Percentiles rank a stretch among this genome's conserved stretches.
Conservation (phyloP, 1,140 invertebrate genomes). For the Manduca sexta region DNA sequence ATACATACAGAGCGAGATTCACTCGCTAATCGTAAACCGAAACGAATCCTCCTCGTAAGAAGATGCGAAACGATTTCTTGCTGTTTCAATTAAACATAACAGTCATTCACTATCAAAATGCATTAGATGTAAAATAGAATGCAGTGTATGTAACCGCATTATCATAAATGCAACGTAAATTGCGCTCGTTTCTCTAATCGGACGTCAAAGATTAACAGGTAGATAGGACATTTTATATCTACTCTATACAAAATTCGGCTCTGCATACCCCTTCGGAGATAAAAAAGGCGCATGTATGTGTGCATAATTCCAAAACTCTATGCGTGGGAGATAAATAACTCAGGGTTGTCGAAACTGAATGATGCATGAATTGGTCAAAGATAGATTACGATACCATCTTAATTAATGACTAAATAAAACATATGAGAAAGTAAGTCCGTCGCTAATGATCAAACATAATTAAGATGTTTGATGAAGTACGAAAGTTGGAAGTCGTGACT, state of each 20-base stretch:
- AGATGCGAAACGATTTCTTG: constrained; percentile 9
- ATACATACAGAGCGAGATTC: too few species aligned
- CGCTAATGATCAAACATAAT: constrained; percentile 3
- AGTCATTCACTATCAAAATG: constrained; percentile 23
- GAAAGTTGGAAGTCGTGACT: constrained; percentile 1
- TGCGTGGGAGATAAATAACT: too few species aligned
- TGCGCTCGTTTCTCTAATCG: constrained; percentile 46
- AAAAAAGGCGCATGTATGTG: too few species aligned
- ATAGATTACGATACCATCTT: too few species aligned
- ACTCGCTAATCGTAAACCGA: too few species aligned
- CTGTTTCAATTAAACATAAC: constrained; percentile 33
- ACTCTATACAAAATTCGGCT: too few species aligned
- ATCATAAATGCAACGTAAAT: constrained; percentile 45
- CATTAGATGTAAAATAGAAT: constrained; percentile 32
- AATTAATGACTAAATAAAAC: neutral
- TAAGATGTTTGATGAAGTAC: constrained; percentile 6
- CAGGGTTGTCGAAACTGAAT: neutral
- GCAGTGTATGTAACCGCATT: constrained; percentile 48
- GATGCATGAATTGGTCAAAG: too few species aligned
- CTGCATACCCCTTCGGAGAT: too few species aligned
- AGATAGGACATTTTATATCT: too few species aligned
- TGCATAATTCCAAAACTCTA: too few species aligned
- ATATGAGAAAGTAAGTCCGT: constrained; percentile 1
- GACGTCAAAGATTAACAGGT: constrained; percentile 23
- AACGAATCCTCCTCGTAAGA: too few species aligned